Base-by-base conservation (phyloP, 2,113 vertebrate genomes). In the Aptenodytes forsteri region DNA sequence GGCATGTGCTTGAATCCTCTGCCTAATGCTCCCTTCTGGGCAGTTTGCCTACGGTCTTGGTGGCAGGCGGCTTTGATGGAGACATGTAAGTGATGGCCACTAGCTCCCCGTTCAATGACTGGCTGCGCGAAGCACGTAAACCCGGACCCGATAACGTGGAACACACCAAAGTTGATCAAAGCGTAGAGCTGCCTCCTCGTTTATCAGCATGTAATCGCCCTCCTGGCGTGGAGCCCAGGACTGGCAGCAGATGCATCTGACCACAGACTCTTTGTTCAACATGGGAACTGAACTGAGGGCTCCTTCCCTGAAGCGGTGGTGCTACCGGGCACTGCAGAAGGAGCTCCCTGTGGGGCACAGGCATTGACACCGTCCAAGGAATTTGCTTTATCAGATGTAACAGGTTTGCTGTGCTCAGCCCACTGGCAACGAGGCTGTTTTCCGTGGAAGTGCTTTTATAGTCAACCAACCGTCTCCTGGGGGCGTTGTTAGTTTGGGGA, bases 221-320 rank as follows among this genome's bases (percentile, higher is more conserved):
- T 79, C 50, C 94, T 96, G 95, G 91, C 36, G 0, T 0, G 0
- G 5, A 42, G 91, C 87, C 79, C 0, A 0, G 42, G 36, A 13
- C 64, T 34, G 83, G 84, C 52, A 9, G 9, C 65, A 3, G 0
- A 4, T 30, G 73, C 0, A 0, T 59, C 79, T 3, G 0, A 55
- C 69, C 66, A 19, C 77, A 52, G 77, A 1, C 26, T 50, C 66
- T 34, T 80, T 47, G 34, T 32, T 83, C 66, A 5, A 26, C 0
- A 1, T 76, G 66, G 79, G 73, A 93, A 84, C 29, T 9, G 47
- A 2, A 10, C 50, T 6, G 38, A 59, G 52, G 52, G 61, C 38
- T 84, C 52, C 79, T 71, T 23, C 67, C 87, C 78, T 18, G 65
- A 83, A 65, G 66, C 6, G 0, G n/a, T 27, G 70, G 38, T 55